Evolutionary conservation across 1,140 invertebrate genomes (phyloP).

Genomic region (Calliopsis andreniformis): DNA sequence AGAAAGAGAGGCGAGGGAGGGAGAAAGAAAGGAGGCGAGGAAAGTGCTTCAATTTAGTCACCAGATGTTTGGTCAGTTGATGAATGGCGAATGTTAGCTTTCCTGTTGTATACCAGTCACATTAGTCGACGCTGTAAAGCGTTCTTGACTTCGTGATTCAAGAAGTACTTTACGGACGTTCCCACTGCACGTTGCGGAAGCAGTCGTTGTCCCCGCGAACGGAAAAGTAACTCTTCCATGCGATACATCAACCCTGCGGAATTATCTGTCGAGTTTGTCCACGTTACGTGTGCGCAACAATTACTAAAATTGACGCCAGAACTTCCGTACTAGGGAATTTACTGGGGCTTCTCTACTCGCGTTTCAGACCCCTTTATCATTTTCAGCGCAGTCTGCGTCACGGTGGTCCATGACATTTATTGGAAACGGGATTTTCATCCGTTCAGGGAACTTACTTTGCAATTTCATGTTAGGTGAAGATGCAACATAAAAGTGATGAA

Average conservation of each 20-base stretch:
- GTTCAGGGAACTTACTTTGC: too few relatives aligned
- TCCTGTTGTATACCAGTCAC: not conserved
- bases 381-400: not conserved
- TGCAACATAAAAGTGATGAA: too few relatives aligned
- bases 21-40: not conserved
- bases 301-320: not conserved
- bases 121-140: not conserved
- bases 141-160: not conserved
- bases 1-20: too few relatives aligned
- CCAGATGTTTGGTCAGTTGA: conserved; percentile 29
- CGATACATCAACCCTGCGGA: too few relatives aligned
- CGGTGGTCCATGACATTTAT: too few relatives aligned
- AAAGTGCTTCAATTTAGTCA: conserved; percentile 27
- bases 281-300: not conserved
- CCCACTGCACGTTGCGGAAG: not conserved
- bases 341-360: too few relatives aligned
- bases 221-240: conserved; percentile 10
- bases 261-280: conserved; percentile 6
- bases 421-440: too few relatives aligned
- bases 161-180: not conserved
- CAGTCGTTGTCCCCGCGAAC: not conserved
- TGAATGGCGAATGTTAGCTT: conserved; percentile 28
- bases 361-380: too few relatives aligned
- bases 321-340: not conserved
- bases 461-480: too few relatives aligned